Evolutionary conservation across 2,797 vertebrate species (phyloP).

Genomic region (Enteromius fasciolatus): DNA sequence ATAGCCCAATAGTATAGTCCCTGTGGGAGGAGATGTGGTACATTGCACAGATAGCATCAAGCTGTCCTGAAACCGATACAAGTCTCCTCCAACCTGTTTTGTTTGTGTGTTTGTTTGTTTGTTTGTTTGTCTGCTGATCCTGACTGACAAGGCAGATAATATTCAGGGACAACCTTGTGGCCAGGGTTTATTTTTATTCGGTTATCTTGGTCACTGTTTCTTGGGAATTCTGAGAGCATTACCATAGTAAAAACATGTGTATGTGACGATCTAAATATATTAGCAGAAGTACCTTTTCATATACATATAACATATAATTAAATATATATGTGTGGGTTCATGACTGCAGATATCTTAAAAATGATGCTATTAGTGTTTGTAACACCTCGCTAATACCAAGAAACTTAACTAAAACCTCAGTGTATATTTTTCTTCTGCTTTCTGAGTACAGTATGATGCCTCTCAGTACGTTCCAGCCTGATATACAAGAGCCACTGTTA

Average conservation of each 20-base stretch:
- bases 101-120: slow-evolving; percentile 28
- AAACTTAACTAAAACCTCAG: neutral
- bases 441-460: neutral
- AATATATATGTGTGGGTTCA: neutral
- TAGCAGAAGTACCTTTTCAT: neutral
- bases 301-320: neutral
- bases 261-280: neutral
- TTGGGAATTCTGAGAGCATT: neutral
- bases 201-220: neutral
- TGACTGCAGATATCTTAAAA: neutral
- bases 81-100: slow-evolving; percentile 4
- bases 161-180: neutral
- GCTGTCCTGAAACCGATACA: slow-evolving; percentile 28
- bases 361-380: neutral
- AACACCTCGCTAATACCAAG: too few relatives aligned
- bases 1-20: slow-evolving; percentile 46
- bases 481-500: neutral
- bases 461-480: neutral
- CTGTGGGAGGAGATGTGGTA: slow-evolving; percentile 43
- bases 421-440: neutral
- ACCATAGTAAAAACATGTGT: neutral
- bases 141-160: slow-evolving; percentile 11
- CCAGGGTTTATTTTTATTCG: slow-evolving; percentile 11
- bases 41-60: slow-evolving; percentile 32
- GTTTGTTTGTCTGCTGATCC: slow-evolving; percentile 13